Conservation (phyloP, 2,797 vertebrate genomes). For the Heterohyrax brucei region DNA sequence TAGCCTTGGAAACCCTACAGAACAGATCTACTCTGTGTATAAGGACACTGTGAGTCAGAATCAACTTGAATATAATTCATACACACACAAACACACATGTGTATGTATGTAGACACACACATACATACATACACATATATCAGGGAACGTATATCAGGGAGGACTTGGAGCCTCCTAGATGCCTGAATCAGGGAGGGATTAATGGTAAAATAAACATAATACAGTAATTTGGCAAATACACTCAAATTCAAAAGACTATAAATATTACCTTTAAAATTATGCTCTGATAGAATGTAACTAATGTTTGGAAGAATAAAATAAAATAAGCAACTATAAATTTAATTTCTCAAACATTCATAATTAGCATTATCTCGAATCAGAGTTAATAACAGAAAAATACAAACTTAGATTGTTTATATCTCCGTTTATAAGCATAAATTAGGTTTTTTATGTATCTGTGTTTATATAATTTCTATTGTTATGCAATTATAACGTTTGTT, state of each 20-base stretch:
- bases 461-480: neutral
- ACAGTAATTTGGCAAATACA: slow-evolving; percentile 3
- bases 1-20: no score
- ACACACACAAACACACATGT: no score
- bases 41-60: no score
- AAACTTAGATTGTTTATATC: neutral
- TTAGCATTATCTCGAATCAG: neutral
- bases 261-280: neutral
- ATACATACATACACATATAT: no score
- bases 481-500: neutral
- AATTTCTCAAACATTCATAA: neutral
- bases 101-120: no score
- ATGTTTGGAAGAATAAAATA: neutral
- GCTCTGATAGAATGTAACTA: neutral
- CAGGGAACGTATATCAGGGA: no score
- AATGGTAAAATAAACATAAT: neutral
- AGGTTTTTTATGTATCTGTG: neutral
- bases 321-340: neutral
- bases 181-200: no score
- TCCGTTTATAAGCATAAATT: neutral
- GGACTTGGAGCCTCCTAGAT: no score
- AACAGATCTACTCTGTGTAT: no score
- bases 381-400: slow-evolving; percentile 18
- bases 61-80: no score
- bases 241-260: slow-evolving; percentile 4